Percentiles rank a stretch among this genome's conserved stretches.
Conservation (phyloP, 1,140 invertebrate genomes). For the Bombus polaris region DNA sequence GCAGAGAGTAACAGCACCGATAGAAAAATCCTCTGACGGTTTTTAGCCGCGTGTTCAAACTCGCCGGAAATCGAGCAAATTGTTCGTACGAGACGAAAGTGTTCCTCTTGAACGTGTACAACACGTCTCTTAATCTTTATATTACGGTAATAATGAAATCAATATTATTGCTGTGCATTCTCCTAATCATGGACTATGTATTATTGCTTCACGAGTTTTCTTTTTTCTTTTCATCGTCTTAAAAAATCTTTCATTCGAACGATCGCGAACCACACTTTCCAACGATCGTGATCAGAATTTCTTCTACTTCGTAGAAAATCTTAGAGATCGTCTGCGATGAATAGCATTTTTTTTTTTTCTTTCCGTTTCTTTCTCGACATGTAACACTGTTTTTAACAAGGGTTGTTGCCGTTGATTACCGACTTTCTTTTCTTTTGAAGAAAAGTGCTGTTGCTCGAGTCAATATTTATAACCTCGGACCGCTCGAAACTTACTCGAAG, state of each 20-base stretch:
- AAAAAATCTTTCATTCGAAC: neutral
- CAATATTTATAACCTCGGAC: slow-evolving; percentile 22
- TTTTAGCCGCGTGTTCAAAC: neutral
- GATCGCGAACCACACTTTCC: neutral
- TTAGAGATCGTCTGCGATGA: neutral
- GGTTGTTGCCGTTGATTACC: neutral
- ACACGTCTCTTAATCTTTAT: slow-evolving; percentile 15
- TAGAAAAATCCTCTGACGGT: neutral
- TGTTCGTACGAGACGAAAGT: neutral
- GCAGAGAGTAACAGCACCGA: neutral
- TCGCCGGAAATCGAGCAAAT: neutral
- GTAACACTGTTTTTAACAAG: neutral
- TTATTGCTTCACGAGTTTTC: slow-evolving; percentile 54
- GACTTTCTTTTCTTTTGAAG: neutral
- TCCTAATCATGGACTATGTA: slow-evolving; percentile 30
- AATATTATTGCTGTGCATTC: slow-evolving; percentile 50
- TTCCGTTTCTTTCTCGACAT: neutral
- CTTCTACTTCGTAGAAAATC: neutral
- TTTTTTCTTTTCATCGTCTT: neutral
- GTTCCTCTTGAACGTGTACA: neutral
- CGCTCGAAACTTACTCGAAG: slow-evolving; percentile 23
- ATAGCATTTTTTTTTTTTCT: neutral
- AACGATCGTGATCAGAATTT: neutral
- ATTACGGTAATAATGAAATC: slow-evolving; percentile 9
- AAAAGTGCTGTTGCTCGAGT: neutral